Conservation (phyloP, 2,113 vertebrate species). For the Pelodiscus sinensis region DNA sequence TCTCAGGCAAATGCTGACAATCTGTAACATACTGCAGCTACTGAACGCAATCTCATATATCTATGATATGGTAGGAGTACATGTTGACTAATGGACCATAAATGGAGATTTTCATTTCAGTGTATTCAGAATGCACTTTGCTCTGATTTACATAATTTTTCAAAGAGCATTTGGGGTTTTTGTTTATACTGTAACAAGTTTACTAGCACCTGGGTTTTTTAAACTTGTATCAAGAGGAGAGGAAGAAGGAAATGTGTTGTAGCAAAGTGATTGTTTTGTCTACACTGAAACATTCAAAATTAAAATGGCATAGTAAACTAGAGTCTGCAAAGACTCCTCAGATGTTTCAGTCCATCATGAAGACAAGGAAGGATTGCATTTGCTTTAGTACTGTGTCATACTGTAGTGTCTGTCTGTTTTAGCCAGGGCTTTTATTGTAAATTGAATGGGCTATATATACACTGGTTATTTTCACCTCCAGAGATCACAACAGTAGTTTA, state of each 20-base stretch:
- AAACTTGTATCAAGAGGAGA: not conserved
- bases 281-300: not conserved
- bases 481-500: not conserved
- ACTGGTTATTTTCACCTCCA: not conserved
- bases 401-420: fast-evolving
- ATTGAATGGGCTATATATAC: not conserved
- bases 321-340: not conserved
- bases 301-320: not conserved
- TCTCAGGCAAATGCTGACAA: not conserved
- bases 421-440: not conserved
- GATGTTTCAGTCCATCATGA: not conserved
- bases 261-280: not conserved
- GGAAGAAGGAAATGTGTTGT: not conserved
- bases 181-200: not conserved
- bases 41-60: not conserved
- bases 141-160: not conserved
- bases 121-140: not conserved
- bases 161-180: not conserved
- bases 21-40: not conserved
- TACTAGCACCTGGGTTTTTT: not conserved
- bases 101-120: not conserved
- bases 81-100: not conserved
- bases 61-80: not conserved
- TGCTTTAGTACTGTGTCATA: fast-evolving
- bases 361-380: not conserved